Percentiles rank a stretch among this genome's conserved stretches.
Evolutionary conservation across 2,888 invertebrate genomes (phyloP).

Genomic region (Sesia apiformis): DNA sequence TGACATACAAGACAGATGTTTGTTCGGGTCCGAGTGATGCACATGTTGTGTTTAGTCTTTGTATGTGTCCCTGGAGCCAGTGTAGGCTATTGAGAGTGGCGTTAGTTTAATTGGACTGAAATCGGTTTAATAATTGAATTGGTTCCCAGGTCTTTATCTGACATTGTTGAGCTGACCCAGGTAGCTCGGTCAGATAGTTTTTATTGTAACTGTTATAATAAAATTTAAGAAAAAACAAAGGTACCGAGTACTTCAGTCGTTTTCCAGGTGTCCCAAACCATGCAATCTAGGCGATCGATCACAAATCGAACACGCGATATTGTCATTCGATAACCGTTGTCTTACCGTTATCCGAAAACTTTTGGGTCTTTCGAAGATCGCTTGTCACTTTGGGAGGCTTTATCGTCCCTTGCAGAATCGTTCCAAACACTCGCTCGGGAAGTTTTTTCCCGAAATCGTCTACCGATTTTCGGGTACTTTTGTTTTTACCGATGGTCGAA

Average conservation of each 20-base stretch:
- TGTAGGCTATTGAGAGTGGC: too few species aligned
- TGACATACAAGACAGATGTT: too few species aligned
- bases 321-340: constrained; percentile 1
- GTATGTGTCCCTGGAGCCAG: too few species aligned
- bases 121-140: too few species aligned
- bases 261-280: neutral
- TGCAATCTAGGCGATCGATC: neutral
- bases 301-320: neutral
- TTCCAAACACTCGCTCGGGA: neutral
- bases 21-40: too few species aligned
- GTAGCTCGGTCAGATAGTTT: too few species aligned
- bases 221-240: too few species aligned
- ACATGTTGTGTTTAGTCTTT: too few species aligned
- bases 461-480: neutral
- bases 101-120: too few species aligned
- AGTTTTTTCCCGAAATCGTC: neutral
- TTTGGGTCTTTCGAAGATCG: constrained; percentile 3
- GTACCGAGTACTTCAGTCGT: neutral
- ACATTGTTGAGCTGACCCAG: too few species aligned
- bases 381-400: neutral
- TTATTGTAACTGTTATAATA: too few species aligned
- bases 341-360: constrained; percentile 3
- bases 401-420: neutral
- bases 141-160: too few species aligned
- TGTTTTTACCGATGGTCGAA: neutral